Percentiles rank a stretch among this genome's conserved stretches.
Conservation (phyloP, 1,140 invertebrate genomes). For the Batillaria attramentaria region DNA sequence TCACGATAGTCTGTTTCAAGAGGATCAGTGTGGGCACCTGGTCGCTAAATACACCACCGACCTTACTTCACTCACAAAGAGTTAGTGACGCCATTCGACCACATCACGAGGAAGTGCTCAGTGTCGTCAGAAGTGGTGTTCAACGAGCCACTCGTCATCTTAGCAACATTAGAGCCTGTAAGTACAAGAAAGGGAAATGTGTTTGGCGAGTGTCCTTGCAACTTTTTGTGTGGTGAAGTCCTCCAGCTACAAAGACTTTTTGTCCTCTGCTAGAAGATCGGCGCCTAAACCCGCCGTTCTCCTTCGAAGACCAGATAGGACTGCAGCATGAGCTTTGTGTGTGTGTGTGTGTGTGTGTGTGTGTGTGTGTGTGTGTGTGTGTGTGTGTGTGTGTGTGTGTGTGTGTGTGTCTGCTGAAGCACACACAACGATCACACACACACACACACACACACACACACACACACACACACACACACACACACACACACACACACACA, state of each 20-base stretch:
- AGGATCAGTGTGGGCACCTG: not conserved
- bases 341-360: conserved; percentile 8
- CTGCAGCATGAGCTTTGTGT: not conserved
- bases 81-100: not conserved
- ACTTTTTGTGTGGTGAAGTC: not conserved
- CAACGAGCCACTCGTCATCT: not conserved
- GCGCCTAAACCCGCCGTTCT: no score
- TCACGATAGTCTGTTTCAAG: not conserved
- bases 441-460: no score
- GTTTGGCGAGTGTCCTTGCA: not conserved
- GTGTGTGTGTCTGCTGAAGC: not conserved
- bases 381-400: not conserved
- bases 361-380: not conserved
- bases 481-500: no score
- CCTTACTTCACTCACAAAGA: not conserved
- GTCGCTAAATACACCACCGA: not conserved
- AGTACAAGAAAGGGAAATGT: not conserved
- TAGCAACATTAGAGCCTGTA: not conserved
- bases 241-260: no score
- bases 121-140: not conserved
- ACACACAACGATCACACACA: not conserved
- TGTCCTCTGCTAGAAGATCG: no score
- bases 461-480: no score
- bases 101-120: not conserved
- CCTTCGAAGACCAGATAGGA: not conserved